phyloP scores from a whole-genome alignment of 2,888 invertebrate genomes.

The Ennomos quercinarius region DNA sequence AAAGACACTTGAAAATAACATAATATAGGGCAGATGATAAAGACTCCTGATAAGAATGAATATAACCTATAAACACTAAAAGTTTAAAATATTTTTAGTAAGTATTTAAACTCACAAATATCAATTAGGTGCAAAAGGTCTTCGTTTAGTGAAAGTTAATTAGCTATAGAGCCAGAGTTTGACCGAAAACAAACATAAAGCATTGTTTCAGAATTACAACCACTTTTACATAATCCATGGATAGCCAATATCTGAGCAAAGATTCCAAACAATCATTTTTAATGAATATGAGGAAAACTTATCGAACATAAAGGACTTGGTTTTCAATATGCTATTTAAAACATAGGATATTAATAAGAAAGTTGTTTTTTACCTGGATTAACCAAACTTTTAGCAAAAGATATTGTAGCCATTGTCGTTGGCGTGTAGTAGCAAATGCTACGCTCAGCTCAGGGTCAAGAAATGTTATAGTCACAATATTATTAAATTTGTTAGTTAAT shows the following conservation, averaged over 20 bases:
- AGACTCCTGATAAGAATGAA: slow-evolving; percentile 39
- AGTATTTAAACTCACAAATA: too few species aligned
- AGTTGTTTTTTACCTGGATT: slow-evolving; percentile 68
- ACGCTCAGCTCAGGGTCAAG: neutral
- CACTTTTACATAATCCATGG: slow-evolving; percentile 65
- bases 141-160: neutral
- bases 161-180: neutral
- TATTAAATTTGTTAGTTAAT: neutral
- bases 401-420: slow-evolving; percentile 73
- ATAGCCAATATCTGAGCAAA: slow-evolving; percentile 26
- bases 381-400: slow-evolving; percentile 81
- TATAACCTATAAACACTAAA: slow-evolving; percentile 51
- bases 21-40: slow-evolving; percentile 1
- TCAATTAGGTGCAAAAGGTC: too few species aligned
- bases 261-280: neutral
- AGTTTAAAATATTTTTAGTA: neutral
- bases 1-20: slow-evolving; percentile 13
- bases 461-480: neutral
- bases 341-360: neutral
- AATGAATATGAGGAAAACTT: neutral
- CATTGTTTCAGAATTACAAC: neutral
- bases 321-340: too few species aligned
- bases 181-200: neutral
- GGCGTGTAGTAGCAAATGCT: neutral
- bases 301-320: too few species aligned